Evolutionary conservation across 2,888 invertebrate species (phyloP), one percentile per base, ranked within the genome.

Genomic region (Drosophila peninsularis): DNA sequence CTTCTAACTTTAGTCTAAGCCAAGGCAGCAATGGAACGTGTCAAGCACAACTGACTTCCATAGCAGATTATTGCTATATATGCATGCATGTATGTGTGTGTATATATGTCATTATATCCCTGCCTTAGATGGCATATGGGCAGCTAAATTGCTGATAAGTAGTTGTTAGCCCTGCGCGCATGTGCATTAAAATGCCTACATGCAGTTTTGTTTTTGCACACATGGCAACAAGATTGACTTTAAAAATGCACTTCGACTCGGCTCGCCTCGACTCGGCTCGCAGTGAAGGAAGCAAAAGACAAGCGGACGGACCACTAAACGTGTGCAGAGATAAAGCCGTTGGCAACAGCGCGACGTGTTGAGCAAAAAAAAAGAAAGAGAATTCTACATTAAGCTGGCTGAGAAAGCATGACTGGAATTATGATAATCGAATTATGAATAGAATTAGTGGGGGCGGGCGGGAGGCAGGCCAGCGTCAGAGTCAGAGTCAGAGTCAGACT

Each of bases 401-500:
- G 56, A 67, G 55, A 61, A 72, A 72, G 53, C 86, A 71, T 84
- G 84, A 84, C 84, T 83, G 67, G 84, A 86, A 84, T 84, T 84
- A 74, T 86, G 77, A 83, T 76, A 69, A 60, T 49, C 14, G 58
- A 81, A 66, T 82, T 86, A 85, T 82, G 72, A 82, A 82, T 84
- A 75, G 80, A 71, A 36, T 50, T 50, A 36, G 34, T 37, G 36
- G 24, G 11, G n/a, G 52, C 27, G 11, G 21, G 13, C 39, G 17
- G 42, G 39, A 13, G 36, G 52, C 45, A n/a, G 44, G 61, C 24
- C 37, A n/a, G n/a, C n/a, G n/a, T n/a, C n/a, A n/a, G n/a, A n/a
- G n/a, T n/a, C n/a, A n/a, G n/a, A n/a, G n/a, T n/a, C 52, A 45
- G 17, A 47, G 37, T 21, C 54, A 24, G 17, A 41, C 50, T 62